Evolutionary conservation across 2,888 invertebrate genomes (phyloP).

Genomic region (Drosophila nr. perissopoda): DNA sequence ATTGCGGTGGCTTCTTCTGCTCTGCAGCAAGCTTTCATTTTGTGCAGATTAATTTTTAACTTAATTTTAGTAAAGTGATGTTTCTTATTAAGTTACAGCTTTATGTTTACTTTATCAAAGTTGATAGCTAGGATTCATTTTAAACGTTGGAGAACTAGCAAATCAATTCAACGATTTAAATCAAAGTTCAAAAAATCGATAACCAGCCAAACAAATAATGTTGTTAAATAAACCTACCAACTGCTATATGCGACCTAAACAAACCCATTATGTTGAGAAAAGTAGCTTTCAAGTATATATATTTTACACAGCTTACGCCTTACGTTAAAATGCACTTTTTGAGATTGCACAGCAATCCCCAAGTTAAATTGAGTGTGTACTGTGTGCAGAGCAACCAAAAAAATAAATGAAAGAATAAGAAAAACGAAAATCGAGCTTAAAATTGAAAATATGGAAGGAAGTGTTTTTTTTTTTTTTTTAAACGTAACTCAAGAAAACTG

Average conservation of each 20-base stretch:
- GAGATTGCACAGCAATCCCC: slow-evolving; percentile 47
- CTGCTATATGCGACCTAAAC: not conserved
- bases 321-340: slow-evolving; percentile 61
- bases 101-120: not conserved
- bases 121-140: not conserved
- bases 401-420: not conserved
- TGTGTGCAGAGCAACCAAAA: slow-evolving; percentile 21
- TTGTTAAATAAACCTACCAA: not conserved
- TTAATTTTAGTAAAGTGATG: not conserved
- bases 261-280: not conserved
- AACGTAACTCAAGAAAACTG: slow-evolving; percentile 56
- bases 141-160: not conserved
- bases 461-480: not conserved
- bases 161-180: not conserved
- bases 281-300: slow-evolving; percentile 11
- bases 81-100: slow-evolving; percentile 3
- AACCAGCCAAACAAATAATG: not conserved
- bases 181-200: not conserved
- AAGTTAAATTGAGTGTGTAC: slow-evolving; percentile 66
- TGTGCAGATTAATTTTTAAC: slow-evolving; percentile 40
- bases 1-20: not conserved
- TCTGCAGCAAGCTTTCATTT: slow-evolving; percentile 29
- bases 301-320: slow-evolving; percentile 14
- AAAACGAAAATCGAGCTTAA: slow-evolving; percentile 13
- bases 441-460: slow-evolving; percentile 42